These are phyloP conservation scores for Nemotelus nigrinus DNA, from an alignment of 2,888 invertebrate genomes.

Conservation along the genomic window DNA sequence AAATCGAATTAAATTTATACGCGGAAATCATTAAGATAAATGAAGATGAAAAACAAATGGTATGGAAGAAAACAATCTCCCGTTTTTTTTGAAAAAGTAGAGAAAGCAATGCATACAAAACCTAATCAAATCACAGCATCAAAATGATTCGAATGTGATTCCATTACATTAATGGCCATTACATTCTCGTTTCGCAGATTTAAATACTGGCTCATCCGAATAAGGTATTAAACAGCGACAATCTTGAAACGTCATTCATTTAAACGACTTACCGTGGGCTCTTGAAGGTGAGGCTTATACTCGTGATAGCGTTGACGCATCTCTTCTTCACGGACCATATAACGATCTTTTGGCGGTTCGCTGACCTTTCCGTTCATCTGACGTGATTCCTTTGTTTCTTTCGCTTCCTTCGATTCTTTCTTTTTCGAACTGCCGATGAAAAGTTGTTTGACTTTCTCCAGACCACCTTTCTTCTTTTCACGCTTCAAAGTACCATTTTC, in stretches of 20 bases:
- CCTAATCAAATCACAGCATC: too few species aligned
- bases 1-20: too few species aligned
- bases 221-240: not conserved
- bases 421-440: slow-evolving; percentile 77
- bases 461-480: slow-evolving; percentile 75
- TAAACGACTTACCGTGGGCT: slow-evolving; percentile 60
- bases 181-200: too few species aligned
- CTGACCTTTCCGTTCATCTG: slow-evolving; percentile 62
- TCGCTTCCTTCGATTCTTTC: slow-evolving; percentile 73
- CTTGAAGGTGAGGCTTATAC: slow-evolving; percentile 66
- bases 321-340: slow-evolving; percentile 69
- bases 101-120: too few species aligned
- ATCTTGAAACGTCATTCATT: slow-evolving; percentile 1
- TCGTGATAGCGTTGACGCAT: slow-evolving; percentile 70
- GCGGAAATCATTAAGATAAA: too few species aligned
- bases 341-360: slow-evolving; percentile 59
- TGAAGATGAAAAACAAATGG: too few species aligned
- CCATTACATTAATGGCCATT: too few species aligned
- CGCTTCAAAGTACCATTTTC: slow-evolving; percentile 59
- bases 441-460: slow-evolving; percentile 81
- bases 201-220: not conserved
- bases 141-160: too few species aligned
- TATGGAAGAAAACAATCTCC: too few species aligned
- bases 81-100: too few species aligned
- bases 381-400: slow-evolving; percentile 69